Evolutionary conservation across 2,888 invertebrate species (phyloP).

Genomic region (Lymantria dispar): DNA sequence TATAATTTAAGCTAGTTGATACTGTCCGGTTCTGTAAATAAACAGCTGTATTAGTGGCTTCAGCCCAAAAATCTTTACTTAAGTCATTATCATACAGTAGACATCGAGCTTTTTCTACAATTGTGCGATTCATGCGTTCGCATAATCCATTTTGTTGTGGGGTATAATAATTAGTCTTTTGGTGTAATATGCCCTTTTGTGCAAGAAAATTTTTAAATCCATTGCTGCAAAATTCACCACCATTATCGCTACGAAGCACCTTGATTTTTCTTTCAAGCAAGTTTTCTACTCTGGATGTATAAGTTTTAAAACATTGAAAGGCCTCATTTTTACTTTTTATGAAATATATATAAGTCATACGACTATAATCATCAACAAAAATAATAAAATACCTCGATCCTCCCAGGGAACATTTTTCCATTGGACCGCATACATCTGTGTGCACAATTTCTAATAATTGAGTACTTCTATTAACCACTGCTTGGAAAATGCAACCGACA

Average conservation of each 20-base stretch:
- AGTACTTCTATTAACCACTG: conserved; percentile 14
- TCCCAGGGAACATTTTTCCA: conserved; percentile 14
- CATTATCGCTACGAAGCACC: conserved; percentile 9
- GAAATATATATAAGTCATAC: conserved; percentile 5
- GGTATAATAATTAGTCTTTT: too few species aligned
- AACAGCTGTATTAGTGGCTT: too few species aligned
- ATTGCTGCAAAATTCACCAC: conserved; percentile 20
- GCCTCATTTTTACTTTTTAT: not conserved
- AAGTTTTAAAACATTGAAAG: conserved; percentile 1
- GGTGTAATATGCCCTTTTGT: conserved; percentile 18
- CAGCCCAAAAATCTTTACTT: too few species aligned
- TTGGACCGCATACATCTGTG: conserved; percentile 13
- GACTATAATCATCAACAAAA: not conserved
- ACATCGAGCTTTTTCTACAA: too few species aligned
- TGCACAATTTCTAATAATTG: conserved; percentile 17
- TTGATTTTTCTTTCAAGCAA: not conserved
- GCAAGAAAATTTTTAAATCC: conserved; percentile 18
- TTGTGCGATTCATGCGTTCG: too few species aligned
- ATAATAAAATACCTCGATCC: conserved; percentile 8
- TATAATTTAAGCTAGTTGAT: not conserved
- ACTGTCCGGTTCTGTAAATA: conserved; percentile 2
- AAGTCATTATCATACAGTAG: too few species aligned
- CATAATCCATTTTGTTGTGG: too few species aligned
- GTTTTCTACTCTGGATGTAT: not conserved
- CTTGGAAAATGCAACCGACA: conserved; percentile 13